Conservation (phyloP, 2,113 vertebrate genomes). For the Scomber scombrus region DNA sequence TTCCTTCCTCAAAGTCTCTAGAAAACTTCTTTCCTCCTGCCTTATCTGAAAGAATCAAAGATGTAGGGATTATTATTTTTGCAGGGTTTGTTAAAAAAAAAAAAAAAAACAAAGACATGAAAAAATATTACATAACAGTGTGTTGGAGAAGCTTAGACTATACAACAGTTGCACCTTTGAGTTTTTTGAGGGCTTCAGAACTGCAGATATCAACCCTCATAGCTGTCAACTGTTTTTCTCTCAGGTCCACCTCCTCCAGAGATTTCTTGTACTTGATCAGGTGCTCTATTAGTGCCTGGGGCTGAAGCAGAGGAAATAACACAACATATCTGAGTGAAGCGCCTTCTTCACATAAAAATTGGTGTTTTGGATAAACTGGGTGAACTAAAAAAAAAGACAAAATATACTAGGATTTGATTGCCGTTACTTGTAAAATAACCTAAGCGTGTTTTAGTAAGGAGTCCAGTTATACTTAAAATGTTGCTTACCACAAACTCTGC, state of each 20-base stretch:
- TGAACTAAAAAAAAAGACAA: too few relatives aligned
- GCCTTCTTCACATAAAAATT: too few relatives aligned
- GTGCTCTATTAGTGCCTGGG: slow-evolving; percentile 92
- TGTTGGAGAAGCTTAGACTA: not conserved
- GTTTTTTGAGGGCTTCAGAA: slow-evolving; percentile 92
- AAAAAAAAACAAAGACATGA: not conserved
- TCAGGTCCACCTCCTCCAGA: slow-evolving; percentile 91
- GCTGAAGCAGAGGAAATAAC: slow-evolving; percentile 82
- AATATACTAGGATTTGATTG: not conserved
- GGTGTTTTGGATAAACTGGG: too few relatives aligned
- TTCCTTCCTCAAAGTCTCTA: slow-evolving; percentile 97
- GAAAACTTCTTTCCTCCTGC: slow-evolving; percentile 97
- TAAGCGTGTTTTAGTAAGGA: not conserved
- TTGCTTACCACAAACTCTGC: slow-evolving; percentile 95
- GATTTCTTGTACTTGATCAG: slow-evolving; percentile 89
- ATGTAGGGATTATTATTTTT: not conserved
- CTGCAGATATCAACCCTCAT: slow-evolving; percentile 97
- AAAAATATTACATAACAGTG: not conserved
- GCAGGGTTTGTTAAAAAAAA: not conserved
- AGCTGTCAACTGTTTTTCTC: slow-evolving; percentile 94
- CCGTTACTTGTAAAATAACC: not conserved
- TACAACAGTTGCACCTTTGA: slow-evolving; percentile 89
- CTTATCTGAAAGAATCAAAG: slow-evolving; percentile 87
- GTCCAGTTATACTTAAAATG: not conserved
- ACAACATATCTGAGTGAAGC: slow-evolving; percentile 8